Base-by-base conservation (phyloP, 2,113 vertebrate species). In the Ancistrus triradiatus region DNA sequence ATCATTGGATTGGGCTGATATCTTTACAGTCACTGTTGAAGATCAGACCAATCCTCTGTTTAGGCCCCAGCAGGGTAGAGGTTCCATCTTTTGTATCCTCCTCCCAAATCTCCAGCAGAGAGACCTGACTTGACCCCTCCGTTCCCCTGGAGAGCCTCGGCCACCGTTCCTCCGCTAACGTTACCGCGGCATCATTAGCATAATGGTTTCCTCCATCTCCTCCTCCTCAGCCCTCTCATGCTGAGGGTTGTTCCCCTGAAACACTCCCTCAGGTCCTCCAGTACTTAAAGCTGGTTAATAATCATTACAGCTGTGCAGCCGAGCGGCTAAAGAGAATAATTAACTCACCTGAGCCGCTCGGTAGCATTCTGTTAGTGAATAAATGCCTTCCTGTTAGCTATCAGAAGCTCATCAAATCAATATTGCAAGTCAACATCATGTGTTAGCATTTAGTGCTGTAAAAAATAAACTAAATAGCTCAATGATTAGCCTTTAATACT, bases 271-370 rank as follows among this genome's bases (percentile, higher is more conserved):
- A 89, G 90, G 91, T 92, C 89, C 91, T 92, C 85, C 63, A 88
- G 82, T 87, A 84, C 86, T 90, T 90, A 87, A 93, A 92, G 91
- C 94, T 93, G 93, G 91, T 95, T 98, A 97, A 95, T 97, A 95
- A 95, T 91, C 91, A 94, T 95, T 96, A 94, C 91, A 86, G 90
- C 90, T 90, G 91, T 91, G 91, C 93, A 93, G 86, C 90, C 92
- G 90, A 95, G 90, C 94, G 93, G 88, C 90, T 90, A 86, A 86
- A 85, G 81, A 91, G 90, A 89, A 88, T 93, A 94, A 93, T 92
- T 93, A 95, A 91, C 91, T 97, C 91, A 97, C 95, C 95, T 97
- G 95, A 93, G 91, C 90, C 90, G 89, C 92, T 87, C 78, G 84
- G 74, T 83, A 76, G 44, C 74, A 78, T 77, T 83, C 60, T 63